Conservation (phyloP, 1,140 invertebrate genomes). For the Drosophila pallidifrons region DNA sequence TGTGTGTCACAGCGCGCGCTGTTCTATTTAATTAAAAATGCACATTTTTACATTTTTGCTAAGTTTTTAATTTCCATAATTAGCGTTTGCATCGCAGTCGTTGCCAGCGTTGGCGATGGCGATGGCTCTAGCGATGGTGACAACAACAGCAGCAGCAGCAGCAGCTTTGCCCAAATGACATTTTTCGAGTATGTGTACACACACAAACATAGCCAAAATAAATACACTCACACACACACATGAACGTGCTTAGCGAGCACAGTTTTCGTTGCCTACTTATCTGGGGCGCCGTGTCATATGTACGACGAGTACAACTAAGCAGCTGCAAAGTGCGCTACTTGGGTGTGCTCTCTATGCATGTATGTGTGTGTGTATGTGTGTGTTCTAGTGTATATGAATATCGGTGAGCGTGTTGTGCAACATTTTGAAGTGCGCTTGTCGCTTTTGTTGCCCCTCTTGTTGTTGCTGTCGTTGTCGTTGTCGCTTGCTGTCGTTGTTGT, state of each 20-base stretch:
- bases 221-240: constrained; percentile 33
- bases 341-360: constrained; percentile 7
- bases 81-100: constrained; percentile 65
- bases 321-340: constrained; percentile 50
- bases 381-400: constrained; percentile 25
- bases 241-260: constrained; percentile 4
- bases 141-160: constrained; percentile 30
- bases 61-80: constrained; percentile 84
- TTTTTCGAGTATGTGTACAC: constrained; percentile 68
- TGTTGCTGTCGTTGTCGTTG: neutral
- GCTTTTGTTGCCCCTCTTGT: constrained; percentile 25
- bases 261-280: constrained; percentile 79
- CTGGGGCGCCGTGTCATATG: constrained; percentile 67
- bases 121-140: constrained; percentile 13
- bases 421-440: constrained; percentile 54
- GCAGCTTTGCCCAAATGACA: constrained; percentile 66
- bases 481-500: constrained; percentile 23
- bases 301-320: constrained; percentile 22
- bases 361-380: constrained; percentile 19
- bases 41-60: constrained; percentile 79
- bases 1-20: constrained; percentile 28
- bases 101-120: constrained; percentile 23
- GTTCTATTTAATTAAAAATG: constrained; percentile 81
- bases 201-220: constrained; percentile 37
- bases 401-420: constrained; percentile 48